These are phyloP conservation scores for Muscicapa comitata DNA, from an alignment of 2,797 vertebrate genomes.

Conservation along the genomic window DNA sequence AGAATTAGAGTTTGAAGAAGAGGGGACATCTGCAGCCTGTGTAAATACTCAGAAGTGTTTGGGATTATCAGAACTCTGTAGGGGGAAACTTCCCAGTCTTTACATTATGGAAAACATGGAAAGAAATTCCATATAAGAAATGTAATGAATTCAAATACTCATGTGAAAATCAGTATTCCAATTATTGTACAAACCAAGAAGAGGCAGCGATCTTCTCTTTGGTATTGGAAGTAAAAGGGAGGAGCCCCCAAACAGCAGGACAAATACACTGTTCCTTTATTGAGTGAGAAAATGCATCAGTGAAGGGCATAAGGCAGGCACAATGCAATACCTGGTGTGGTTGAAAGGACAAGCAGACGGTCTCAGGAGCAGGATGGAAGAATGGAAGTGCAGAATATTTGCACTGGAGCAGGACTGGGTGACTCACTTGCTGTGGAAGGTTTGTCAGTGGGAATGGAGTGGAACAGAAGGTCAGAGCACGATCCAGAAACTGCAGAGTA, in stretches of 20 bases:
- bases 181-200: neutral
- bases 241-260: neutral
- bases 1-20: neutral
- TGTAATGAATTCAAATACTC: neutral
- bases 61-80: neutral
- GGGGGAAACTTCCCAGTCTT: neutral
- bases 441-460: neutral
- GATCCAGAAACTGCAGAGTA: neutral
- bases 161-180: neutral
- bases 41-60: neutral
- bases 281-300: neutral
- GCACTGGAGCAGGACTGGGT: neutral
- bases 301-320: neutral
- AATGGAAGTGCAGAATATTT: neutral
- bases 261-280: neutral
- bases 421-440: neutral
- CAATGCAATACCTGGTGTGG: accelerated
- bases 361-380: neutral
- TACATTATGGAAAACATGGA: neutral
- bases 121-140: neutral
- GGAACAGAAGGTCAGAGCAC: neutral
- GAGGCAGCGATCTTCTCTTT: neutral
- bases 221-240: neutral
- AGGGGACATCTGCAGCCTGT: neutral
- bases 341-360: neutral